phyloP scores from a whole-genome alignment of 2,113 vertebrate genomes.

The Sinocyclocheilus maitianheensis region DNA sequence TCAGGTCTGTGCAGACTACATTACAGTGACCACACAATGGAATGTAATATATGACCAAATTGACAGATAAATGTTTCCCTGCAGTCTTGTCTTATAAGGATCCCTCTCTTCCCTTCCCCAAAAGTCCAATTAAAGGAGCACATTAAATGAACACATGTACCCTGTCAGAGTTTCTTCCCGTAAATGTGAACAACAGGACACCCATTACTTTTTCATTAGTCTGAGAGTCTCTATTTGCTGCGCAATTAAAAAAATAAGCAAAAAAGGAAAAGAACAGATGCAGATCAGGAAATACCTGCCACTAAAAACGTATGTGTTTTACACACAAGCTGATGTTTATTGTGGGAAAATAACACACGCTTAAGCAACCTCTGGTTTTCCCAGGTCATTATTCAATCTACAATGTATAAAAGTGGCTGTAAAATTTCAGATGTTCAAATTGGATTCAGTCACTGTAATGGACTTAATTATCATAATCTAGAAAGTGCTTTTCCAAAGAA shows the following conservation, averaged over 20 bases:
- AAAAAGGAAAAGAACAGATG: background rate
- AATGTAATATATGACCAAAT: background rate
- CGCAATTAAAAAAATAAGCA: background rate
- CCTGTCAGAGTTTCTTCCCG: background rate
- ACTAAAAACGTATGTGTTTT: background rate
- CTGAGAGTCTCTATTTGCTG: background rate
- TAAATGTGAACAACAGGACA: constrained; percentile 18
- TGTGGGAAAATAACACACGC: background rate
- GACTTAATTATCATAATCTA: background rate
- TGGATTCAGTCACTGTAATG: constrained; percentile 9
- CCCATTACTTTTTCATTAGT: background rate
- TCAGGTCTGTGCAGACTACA: background rate
- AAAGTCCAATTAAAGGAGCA: background rate
- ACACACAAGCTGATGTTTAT: background rate
- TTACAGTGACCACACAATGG: background rate
- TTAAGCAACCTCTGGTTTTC: background rate
- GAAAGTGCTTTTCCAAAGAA: background rate
- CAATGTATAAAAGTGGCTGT: background rate
- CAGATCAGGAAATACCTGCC: background rate
- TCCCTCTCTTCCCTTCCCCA: background rate
- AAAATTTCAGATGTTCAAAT: background rate
- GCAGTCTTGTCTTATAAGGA: background rate
- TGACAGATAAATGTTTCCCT: background rate
- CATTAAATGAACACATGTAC: background rate
- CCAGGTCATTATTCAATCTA: background rate